Base-by-base conservation (phyloP, 2,888 invertebrate genomes). In the Trypoxylon attenuatum region DNA sequence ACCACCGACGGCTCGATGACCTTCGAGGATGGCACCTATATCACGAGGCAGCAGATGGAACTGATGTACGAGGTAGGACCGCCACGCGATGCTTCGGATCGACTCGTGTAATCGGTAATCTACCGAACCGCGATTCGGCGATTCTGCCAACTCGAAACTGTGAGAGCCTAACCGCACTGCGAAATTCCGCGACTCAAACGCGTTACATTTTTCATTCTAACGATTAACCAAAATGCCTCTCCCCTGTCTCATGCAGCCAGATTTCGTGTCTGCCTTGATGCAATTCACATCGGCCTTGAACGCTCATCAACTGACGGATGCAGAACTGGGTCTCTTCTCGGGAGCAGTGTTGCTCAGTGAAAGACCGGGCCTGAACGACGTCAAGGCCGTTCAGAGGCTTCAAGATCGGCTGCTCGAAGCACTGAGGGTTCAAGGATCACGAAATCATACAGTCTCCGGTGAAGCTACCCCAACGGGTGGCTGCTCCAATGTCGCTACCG, bases 311-410 rank as follows among this genome's bases (percentile, higher is more conserved):
- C 88, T 97, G 83, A 93, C 93, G 78, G 98, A 98, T 83, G 93
- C 96, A 25, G 98, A 98, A 88, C 89, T 97, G 78, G 97, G 96
- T 1, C 89, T 98, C 60, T 95, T 94, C 88, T 94, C 95, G 5
- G 96, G 94, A 22, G 92, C 95, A 51, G 94, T 97, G 55, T 89
- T 98, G 72, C 89, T 97, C 65, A 91, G 94, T 66, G 94, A 95
- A 79, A 92, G 98, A 57, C 89, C 91, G 1, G 95, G 94, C 1
- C 91, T 98, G 63, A 92, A 92, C 60, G 96, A 96, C 84, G 89
- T 92, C 47, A 94, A 94, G 88, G 90, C 91, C 57, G 93, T 96
- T 73, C 92, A 94, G 82, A 91, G 92, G 78, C 91, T 93, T 79
- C 93, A 95, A 82, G 95, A 95, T 84, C 92, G 93, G 74, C 88